Conservation (phyloP, 2,113 vertebrate species). For the pig (Sus scrofa) region DNA sequence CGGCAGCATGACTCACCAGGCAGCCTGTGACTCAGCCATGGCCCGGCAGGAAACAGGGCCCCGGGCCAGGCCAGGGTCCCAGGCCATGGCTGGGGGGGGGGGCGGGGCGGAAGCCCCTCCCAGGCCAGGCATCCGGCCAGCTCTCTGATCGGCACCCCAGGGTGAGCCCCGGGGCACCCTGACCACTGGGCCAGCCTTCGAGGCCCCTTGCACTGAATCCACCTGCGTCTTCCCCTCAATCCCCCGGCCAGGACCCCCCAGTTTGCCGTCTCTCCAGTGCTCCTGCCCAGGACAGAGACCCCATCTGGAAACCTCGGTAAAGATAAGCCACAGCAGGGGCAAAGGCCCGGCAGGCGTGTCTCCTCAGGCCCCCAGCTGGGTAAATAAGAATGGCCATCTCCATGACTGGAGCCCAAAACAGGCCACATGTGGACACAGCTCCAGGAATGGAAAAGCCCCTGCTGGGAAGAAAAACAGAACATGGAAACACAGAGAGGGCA, state of each 20-base stretch:
- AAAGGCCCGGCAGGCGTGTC: rapidly evolving
- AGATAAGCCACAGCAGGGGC: background rate
- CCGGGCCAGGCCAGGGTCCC: background rate
- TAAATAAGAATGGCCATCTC: background rate
- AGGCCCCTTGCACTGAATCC: background rate
- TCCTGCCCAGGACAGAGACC: background rate
- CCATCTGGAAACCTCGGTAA: background rate
- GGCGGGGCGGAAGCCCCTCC: slow-evolving; percentile 78
- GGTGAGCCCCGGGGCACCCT: background rate
- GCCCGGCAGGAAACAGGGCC: slow-evolving; percentile 57
- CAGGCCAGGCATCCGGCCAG: background rate
- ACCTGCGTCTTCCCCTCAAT: no score
- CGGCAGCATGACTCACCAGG: background rate
- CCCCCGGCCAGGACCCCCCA: background rate
- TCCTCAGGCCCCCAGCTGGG: background rate
- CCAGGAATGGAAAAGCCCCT: background rate
- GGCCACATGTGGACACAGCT: rapidly evolving
- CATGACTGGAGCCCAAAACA: background rate
- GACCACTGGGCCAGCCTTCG: background rate
- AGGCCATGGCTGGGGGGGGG: background rate
- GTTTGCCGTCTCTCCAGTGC: rapidly evolving
- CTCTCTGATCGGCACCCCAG: background rate
- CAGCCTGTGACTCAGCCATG: slow-evolving; percentile 53
- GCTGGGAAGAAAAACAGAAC: background rate
- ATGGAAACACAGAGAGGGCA: rapidly evolving